phyloP scores from a whole-genome alignment of 2,797 vertebrate species.

The Threskiornis aethiopicus region DNA sequence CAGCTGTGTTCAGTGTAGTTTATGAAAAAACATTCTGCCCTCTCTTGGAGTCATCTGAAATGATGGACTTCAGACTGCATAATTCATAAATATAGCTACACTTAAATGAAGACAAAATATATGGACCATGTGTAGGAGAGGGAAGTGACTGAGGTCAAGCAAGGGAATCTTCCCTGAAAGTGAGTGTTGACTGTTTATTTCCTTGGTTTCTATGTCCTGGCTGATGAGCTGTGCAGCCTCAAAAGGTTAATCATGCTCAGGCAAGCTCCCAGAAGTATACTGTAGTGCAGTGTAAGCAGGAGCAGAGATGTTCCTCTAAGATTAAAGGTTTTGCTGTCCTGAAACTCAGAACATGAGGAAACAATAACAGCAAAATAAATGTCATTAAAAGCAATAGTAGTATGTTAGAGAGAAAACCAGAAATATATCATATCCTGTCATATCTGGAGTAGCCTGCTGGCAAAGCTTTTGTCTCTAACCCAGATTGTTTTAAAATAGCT shows the following conservation, averaged over 20 bases:
- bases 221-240: neutral
- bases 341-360: neutral
- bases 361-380: neutral
- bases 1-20: neutral
- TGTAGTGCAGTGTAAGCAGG: neutral
- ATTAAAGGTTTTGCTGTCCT: slow-evolving; percentile 1
- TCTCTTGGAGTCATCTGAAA: neutral
- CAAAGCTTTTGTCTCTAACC: neutral
- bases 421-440: neutral
- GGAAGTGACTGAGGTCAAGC: neutral
- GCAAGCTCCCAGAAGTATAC: neutral
- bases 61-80: neutral
- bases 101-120: neutral
- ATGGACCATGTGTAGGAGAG: neutral
- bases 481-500: neutral
- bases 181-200: neutral
- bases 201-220: neutral
- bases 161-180: neutral
- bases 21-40: slow-evolving; percentile 1
- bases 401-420: neutral
- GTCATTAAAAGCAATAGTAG: neutral
- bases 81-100: neutral
- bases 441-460: neutral
- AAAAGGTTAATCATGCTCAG: neutral
- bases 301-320: neutral